phyloP scores from a whole-genome alignment of 2,888 invertebrate species.

The Calephelis perditalis region DNA sequence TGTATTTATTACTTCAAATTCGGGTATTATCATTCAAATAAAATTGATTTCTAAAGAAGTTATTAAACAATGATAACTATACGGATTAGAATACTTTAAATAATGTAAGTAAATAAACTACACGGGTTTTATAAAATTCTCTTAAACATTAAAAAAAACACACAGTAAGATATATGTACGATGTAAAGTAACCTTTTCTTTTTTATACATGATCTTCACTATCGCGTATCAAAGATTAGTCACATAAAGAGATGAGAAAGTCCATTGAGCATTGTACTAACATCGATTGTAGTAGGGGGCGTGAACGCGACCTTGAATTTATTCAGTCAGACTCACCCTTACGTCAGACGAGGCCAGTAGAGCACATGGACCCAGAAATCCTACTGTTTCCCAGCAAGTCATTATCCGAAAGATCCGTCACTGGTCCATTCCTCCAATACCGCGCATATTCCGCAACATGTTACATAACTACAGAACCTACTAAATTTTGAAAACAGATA shows the following conservation, averaged over 20 bases:
- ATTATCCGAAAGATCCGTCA: conserved; percentile 49
- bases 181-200: too few relatives aligned
- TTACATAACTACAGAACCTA: conserved; percentile 56
- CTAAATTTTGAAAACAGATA: conserved; percentile 48
- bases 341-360: conserved; percentile 68
- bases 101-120: too few relatives aligned
- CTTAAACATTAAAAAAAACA: too few relatives aligned
- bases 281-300: conserved; percentile 19
- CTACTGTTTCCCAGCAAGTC: conserved; percentile 77
- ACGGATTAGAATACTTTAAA: too few relatives aligned
- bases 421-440: conserved; percentile 48
- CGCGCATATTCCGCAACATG: conserved; percentile 52
- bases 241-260: background rate
- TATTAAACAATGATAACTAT: too few relatives aligned
- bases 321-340: conserved; percentile 59
- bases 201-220: too few relatives aligned
- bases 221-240: too few relatives aligned
- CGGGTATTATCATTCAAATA: too few relatives aligned
- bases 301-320: conserved; percentile 31
- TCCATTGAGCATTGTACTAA: conserved; percentile 13
- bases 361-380: conserved; percentile 73
- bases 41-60: too few relatives aligned
- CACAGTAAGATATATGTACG: too few relatives aligned
- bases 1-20: too few relatives aligned
- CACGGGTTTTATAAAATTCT: too few relatives aligned